Evolutionary conservation across 2,797 vertebrate genomes (phyloP), one percentile per base, ranked within the genome.

Genomic region (Chelon auratus): DNA sequence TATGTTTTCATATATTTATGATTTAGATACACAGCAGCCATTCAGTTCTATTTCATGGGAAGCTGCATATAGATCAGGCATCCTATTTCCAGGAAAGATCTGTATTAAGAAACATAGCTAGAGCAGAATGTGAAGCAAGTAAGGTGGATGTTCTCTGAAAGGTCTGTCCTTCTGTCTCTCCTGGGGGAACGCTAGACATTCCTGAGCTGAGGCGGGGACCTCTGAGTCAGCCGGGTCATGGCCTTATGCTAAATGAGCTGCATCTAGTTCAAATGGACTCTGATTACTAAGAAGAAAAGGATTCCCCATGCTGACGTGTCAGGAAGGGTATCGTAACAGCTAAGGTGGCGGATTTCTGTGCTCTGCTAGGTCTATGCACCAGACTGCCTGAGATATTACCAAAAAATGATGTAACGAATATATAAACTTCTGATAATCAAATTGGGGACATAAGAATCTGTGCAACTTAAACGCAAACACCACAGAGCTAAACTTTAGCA

Each of bases 201-300:
- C 86, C 78, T 77, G 20, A 64, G 59, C 75, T 78, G 76, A 85
- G 82, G 80, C 66, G 63, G 75, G 58, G 70, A 77, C 83, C 79
- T 68, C 18, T 61, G 70, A 78, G 68, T 90, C 77, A 75, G 12
- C 43, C 52, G 51, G 88, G 84, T 86, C 83, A 74, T 14, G 78
- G 65, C 80, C 79, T 86, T 80, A 10, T 30, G 55, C 61, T 87
- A 86, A 91, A 89, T 86, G 84, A 89, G 80, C 81, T 85, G 82
- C 69, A 83, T 87, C 78, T 76, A 57, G 52, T 68, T 80, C 64
- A 85, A 70, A 82, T 72, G 78, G 82, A 72, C 62, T 68, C 33
- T 59, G 58, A 81, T 83, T 71, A 81, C 58, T 39, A 20, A 71
- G 65, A 55, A n/a, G 48, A 45, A 45, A 71, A 30, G 55, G 48